A percentile compares a stretch with the other conserved stretches of the same genome.
These are phyloP conservation scores for Copsychus sechellarum DNA, from an alignment of 2,113 vertebrate genomes.

Conservation along the genomic window DNA sequence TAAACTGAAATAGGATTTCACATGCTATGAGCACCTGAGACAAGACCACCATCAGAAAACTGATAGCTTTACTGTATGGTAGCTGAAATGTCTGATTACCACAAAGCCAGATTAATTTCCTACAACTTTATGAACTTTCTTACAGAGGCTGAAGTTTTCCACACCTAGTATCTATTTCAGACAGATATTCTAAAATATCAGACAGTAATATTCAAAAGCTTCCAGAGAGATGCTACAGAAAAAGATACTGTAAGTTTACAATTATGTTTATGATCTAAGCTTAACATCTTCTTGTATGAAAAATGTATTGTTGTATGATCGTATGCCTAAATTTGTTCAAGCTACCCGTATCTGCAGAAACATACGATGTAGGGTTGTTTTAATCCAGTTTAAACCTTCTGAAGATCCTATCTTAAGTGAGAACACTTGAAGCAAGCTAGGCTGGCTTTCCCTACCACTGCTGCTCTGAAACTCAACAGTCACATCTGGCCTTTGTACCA, in stretches of 20 bases:
- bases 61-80: background rate
- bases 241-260: background rate
- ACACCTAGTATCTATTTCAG: background rate
- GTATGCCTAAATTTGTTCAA: fast-evolving
- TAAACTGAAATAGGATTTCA: background rate
- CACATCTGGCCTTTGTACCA: background rate
- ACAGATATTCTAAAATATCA: background rate
- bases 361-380: fast-evolving
- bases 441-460: background rate
- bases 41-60: background rate
- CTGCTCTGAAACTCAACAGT: background rate
- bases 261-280: background rate
- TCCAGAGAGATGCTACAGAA: background rate
- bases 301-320: background rate
- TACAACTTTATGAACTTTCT: background rate
- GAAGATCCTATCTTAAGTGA: background rate
- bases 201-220: background rate
- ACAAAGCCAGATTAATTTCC: background rate
- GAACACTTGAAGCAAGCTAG: background rate
- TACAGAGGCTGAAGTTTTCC: background rate
- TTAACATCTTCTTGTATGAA: background rate
- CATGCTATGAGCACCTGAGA: background rate
- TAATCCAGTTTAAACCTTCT: background rate
- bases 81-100: background rate
- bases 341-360: background rate